phyloP scores from a whole-genome alignment of 2,888 invertebrate species.

The Dolichomitus sp. region DNA sequence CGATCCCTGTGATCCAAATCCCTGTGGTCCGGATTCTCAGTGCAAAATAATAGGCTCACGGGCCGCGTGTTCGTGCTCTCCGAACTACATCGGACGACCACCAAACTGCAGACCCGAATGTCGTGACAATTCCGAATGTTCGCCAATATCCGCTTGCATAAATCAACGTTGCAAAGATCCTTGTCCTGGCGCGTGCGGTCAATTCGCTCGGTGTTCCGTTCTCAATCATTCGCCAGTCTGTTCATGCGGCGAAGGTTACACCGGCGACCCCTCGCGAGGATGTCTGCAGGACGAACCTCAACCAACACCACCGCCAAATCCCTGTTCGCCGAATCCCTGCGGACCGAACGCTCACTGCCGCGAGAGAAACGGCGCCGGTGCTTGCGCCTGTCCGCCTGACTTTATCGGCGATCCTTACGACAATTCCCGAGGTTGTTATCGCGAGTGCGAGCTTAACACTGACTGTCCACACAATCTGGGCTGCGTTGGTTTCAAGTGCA shows the following conservation, averaged over 20 bases:
- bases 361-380: conserved; percentile 94
- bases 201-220: conserved; percentile 93
- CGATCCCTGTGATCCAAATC: conserved; percentile 93
- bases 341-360: conserved; percentile 95
- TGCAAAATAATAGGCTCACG: conserved; percentile 93
- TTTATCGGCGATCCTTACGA: conserved; percentile 95
- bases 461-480: conserved; percentile 92
- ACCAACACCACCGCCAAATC: conserved; percentile 87
- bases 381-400: conserved; percentile 93
- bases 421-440: conserved; percentile 89
- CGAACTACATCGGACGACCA: conserved; percentile 94
- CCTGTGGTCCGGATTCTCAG: conserved; percentile 94
- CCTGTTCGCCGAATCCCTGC: conserved; percentile 94
- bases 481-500: conserved; percentile 94
- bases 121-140: conserved; percentile 93
- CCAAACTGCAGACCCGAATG: conserved; percentile 96
- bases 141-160: conserved; percentile 93
- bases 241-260: conserved; percentile 93
- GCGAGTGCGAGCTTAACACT: conserved; percentile 93
- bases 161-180: conserved; percentile 95
- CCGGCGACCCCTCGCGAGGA: conserved; percentile 91
- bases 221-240: conserved; percentile 94
- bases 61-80: conserved; percentile 94
- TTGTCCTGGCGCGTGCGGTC: conserved; percentile 93
- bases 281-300: conserved; percentile 85